Evolutionary conservation across 1,140 invertebrate species (phyloP).

Genomic region (Euglossa dilemma): DNA sequence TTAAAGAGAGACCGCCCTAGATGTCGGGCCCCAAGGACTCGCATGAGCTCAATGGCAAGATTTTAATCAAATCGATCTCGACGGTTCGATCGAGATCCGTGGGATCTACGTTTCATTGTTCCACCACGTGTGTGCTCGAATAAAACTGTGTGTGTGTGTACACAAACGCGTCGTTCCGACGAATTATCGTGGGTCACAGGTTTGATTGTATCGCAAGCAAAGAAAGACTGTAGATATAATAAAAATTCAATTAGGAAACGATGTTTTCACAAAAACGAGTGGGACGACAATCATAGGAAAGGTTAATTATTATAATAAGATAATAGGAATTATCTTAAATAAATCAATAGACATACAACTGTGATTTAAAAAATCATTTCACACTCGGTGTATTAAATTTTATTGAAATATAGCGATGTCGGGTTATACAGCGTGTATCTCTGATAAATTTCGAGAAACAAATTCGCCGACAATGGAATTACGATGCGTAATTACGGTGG

Average conservation of each 20-base stretch:
- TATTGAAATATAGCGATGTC: too few relatives aligned
- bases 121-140: neutral
- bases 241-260: neutral
- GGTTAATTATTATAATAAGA: neutral
- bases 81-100: slow-evolving; percentile 4
- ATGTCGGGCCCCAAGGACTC: slow-evolving; percentile 29
- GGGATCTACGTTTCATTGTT: slow-evolving; percentile 39
- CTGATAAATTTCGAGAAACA: too few relatives aligned
- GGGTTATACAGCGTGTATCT: too few relatives aligned
- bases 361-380: too few relatives aligned
- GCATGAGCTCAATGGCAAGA: slow-evolving; percentile 40
- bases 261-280: neutral
- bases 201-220: neutral
- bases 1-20: slow-evolving; percentile 51
- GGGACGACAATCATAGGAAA: too few relatives aligned
- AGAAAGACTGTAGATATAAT: neutral
- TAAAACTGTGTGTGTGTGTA: neutral
- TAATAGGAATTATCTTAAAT: neutral
- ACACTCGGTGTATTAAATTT: too few relatives aligned
- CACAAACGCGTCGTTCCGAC: neutral
- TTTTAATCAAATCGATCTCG: slow-evolving; percentile 43
- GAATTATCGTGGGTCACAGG: neutral
- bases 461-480: too few relatives aligned
- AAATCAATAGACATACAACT: too few relatives aligned
- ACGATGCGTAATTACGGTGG: too few relatives aligned